A percentile compares a stretch with the other conserved stretches of the same genome.
These are phyloP conservation scores for Mohoua ochrocephala DNA, from an alignment of 2,113 vertebrate genomes.

Conservation along the genomic window DNA sequence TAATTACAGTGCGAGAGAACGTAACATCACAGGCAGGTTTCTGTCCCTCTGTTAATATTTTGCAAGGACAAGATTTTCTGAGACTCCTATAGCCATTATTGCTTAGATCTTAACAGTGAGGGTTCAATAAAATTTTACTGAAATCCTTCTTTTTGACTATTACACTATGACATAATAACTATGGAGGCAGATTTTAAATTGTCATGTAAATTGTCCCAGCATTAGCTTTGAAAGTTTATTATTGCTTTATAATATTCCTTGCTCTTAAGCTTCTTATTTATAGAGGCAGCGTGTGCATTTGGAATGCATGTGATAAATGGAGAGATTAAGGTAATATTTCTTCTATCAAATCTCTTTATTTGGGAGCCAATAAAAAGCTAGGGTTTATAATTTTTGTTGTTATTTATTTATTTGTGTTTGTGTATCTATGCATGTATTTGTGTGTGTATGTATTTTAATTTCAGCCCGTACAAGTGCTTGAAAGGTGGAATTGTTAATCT, in stretches of 20 bases:
- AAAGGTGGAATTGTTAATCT: neutral
- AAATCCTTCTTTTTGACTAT: neutral
- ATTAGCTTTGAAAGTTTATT: conserved; percentile 29
- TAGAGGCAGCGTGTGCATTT: neutral
- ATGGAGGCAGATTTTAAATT: conserved; percentile 19
- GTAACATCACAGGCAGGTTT: neutral
- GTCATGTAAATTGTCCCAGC: conserved; percentile 10
- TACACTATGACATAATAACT: neutral
- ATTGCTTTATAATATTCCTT: conserved; percentile 22
- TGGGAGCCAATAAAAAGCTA: neutral
- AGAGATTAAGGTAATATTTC: conserved; percentile 22
- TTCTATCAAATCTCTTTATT: neutral
- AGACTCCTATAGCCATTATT: neutral
- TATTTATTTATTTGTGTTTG: neutral
- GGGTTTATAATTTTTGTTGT: neutral
- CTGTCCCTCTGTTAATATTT: neutral
- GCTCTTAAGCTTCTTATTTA: conserved; percentile 48
- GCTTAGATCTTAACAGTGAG: neutral
- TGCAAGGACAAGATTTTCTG: neutral
- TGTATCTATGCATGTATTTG: accelerated
- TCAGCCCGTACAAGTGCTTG: neutral
- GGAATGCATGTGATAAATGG: neutral
- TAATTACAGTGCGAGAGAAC: neutral
- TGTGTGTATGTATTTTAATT: neutral
- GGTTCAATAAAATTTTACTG: neutral